Base-by-base conservation (phyloP, 2,797 vertebrate genomes). In the Bryconaethiops microstoma region DNA sequence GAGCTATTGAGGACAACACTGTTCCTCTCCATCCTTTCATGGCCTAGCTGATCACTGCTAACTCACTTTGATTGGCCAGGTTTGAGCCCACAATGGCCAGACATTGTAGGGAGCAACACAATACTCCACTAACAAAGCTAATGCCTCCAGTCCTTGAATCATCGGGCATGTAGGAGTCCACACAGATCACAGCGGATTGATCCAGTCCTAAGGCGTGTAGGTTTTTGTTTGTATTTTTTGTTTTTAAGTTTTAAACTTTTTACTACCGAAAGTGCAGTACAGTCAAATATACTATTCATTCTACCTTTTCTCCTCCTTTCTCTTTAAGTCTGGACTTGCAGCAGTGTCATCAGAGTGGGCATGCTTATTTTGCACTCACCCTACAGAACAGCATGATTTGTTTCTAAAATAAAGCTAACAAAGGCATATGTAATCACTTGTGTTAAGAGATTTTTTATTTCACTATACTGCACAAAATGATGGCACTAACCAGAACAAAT, bases 81-180 rank as follows among this genome's bases (percentile, higher is more conserved):
- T 92, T 91, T 85, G 87, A 65, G 71, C 87, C 81, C 84, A 95
- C 93, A 94, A 94, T 94, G 78, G 88, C 63, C 85, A 87, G 90
- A 91, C 89, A 89, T 94, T 91, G 94, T 89, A 52, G 64, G 89
- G 77, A 77, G 54, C 9, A 7, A 75, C 85, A 94, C 92, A 93
- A 94, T 92, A 88, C 88, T 76, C 84, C 86, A 82, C 86, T 86
- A 90, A 92, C 91, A 92, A 94, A 93, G 94, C 91, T 89, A 88
- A 91, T 90, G 91, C 92, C 90, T 93, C 86, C 91, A 93, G 93
- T 93, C 94, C 91, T 92, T 92, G 93, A 83, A 78, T n/a, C 93
- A 89, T 90, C 89, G 73, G 86, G 84, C 76, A n/a, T 86, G 88
- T 29, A 57, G 17, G 62, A 52, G 65, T 4, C 64, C 65, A 16